phyloP scores from a whole-genome alignment of 1,140 invertebrate species.

The Drosophila tsacasi region DNA sequence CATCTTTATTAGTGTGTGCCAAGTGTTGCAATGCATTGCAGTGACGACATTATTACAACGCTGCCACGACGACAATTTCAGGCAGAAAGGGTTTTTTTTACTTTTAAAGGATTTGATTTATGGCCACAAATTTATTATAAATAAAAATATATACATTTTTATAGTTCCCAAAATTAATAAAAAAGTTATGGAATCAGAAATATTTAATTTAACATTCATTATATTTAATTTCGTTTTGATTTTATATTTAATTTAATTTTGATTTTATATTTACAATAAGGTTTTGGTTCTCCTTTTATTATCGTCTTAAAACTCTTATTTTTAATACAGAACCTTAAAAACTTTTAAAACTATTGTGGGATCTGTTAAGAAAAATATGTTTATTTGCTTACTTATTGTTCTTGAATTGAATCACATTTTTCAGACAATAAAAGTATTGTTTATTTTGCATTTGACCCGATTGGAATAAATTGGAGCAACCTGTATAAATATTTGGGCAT shows the following conservation, averaged over 20 bases:
- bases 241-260: background rate
- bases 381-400: background rate
- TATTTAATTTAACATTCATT: too few species aligned
- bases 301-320: background rate
- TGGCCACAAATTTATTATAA: background rate
- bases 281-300: background rate
- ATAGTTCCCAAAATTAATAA: too few species aligned
- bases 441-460: conserved; percentile 8
- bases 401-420: background rate
- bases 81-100: conserved; percentile 4
- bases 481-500: conserved; percentile 27
- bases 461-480: background rate
- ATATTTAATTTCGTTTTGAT: background rate
- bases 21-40: conserved; percentile 41
- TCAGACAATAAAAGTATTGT: background rate
- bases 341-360: background rate
- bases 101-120: background rate
- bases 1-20: conserved; percentile 33
- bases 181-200: too few species aligned
- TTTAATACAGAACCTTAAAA: background rate
- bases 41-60: conserved; percentile 27
- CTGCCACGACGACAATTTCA: conserved; percentile 16
- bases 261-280: background rate
- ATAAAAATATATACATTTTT: too few species aligned
- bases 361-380: background rate